phyloP scores from a whole-genome alignment of 2,113 vertebrate species.

The Laticauda colubrina region DNA sequence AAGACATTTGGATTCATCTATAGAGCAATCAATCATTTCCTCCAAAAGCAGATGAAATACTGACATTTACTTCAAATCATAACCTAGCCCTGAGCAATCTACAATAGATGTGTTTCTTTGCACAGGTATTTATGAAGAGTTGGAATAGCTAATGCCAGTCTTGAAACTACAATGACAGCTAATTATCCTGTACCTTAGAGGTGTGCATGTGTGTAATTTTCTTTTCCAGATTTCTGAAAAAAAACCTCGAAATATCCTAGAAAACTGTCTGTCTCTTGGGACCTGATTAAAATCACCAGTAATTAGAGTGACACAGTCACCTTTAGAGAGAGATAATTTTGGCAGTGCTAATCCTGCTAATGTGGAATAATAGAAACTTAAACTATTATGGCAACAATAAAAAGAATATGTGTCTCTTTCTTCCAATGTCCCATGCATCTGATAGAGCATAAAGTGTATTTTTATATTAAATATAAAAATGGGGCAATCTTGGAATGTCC shows the following conservation, averaged over 20 bases:
- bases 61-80: not conserved
- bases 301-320: not conserved
- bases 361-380: not conserved
- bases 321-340: constrained; percentile 18
- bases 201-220: not conserved
- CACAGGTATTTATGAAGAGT: not conserved
- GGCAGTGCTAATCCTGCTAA: not conserved
- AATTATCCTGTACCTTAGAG: constrained; percentile 9
- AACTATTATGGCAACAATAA: not conserved
- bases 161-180: constrained; percentile 4
- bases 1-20: not conserved
- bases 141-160: constrained; percentile 19
- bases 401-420: not conserved
- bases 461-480: not conserved
- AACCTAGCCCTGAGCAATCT: not conserved
- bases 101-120: not conserved
- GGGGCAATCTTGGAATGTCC: not conserved
- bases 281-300: not conserved
- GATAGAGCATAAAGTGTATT: not conserved
- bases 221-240: constrained; percentile 18
- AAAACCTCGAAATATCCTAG: not conserved
- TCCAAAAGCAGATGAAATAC: constrained; percentile 6
- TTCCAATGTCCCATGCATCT: not conserved
- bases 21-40: not conserved
- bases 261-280: not conserved